These are phyloP conservation scores for Echinops telfairi DNA, from an alignment of 2,113 vertebrate genomes.

Conservation along the genomic window DNA sequence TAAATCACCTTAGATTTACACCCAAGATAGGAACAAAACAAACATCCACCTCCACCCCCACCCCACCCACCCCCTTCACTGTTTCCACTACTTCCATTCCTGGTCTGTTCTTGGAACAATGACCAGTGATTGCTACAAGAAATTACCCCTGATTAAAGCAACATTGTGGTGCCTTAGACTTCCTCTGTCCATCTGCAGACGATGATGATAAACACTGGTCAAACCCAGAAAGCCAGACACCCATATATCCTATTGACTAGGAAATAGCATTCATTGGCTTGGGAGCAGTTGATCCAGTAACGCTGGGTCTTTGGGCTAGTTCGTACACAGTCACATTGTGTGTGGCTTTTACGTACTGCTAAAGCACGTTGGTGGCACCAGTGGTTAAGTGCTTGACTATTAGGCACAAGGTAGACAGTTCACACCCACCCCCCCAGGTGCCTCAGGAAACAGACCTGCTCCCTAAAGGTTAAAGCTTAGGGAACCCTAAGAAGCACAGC, in stretches of 20 bases:
- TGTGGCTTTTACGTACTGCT: neutral
- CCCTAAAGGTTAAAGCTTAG: no score
- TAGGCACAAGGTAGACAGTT: no score
- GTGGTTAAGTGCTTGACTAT: no score
- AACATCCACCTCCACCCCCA: neutral
- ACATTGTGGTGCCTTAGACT: neutral
- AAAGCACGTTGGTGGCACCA: no score
- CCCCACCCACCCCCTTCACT: neutral
- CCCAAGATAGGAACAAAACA: neutral
- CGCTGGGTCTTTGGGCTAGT: neutral
- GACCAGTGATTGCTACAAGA: neutral
- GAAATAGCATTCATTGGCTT: conserved; percentile 7
- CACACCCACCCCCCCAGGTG: no score
- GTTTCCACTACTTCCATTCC: neutral
- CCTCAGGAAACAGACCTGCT: no score
- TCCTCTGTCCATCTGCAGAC: neutral
- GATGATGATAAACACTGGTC: neutral
- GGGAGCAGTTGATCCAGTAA: neutral
- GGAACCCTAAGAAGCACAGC: no score
- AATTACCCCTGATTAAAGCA: neutral
- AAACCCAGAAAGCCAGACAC: neutral
- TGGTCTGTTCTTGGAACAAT: neutral
- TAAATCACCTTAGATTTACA: neutral
- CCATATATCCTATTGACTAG: neutral
- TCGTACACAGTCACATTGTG: neutral